These are phyloP conservation scores for Myathropa florea DNA, from an alignment of 2,888 invertebrate species.

Conservation along the genomic window DNA sequence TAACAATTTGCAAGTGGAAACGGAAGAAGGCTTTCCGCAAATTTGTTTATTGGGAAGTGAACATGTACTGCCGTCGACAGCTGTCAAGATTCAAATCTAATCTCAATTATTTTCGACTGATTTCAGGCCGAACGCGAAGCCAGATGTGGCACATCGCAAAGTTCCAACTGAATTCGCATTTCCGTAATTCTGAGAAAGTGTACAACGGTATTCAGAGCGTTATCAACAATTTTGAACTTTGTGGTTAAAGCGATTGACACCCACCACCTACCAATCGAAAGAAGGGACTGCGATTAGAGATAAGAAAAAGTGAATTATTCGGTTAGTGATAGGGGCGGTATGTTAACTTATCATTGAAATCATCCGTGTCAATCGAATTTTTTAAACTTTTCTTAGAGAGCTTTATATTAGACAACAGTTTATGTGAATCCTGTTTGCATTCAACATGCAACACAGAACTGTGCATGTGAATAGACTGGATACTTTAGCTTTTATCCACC, in stretches of 20 bases:
- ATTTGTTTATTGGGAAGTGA: not conserved
- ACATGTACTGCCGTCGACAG: not conserved
- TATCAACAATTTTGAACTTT: not conserved
- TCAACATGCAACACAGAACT: too few relatives aligned
- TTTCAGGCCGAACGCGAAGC: not conserved
- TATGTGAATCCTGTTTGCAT: too few relatives aligned
- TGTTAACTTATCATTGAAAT: not conserved
- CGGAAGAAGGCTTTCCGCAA: not conserved
- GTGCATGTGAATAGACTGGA: too few relatives aligned
- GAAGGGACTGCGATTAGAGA: not conserved
- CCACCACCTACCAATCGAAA: not conserved
- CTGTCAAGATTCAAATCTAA: not conserved
- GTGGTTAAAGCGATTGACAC: not conserved
- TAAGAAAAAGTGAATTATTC: not conserved
- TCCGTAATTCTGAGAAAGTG: not conserved
- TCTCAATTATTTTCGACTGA: not conserved
- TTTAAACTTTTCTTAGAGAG: too few relatives aligned
- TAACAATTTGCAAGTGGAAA: not conserved
- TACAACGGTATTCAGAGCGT: not conserved
- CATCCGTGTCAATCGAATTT: too few relatives aligned
- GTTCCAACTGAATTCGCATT: not conserved
- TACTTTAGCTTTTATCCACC: too few relatives aligned
- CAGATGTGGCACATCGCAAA: not conserved
- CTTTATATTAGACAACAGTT: too few relatives aligned
- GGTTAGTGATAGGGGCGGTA: not conserved